phyloP scores from a whole-genome alignment of 2,113 vertebrate species.

The Coturnix japonica region DNA sequence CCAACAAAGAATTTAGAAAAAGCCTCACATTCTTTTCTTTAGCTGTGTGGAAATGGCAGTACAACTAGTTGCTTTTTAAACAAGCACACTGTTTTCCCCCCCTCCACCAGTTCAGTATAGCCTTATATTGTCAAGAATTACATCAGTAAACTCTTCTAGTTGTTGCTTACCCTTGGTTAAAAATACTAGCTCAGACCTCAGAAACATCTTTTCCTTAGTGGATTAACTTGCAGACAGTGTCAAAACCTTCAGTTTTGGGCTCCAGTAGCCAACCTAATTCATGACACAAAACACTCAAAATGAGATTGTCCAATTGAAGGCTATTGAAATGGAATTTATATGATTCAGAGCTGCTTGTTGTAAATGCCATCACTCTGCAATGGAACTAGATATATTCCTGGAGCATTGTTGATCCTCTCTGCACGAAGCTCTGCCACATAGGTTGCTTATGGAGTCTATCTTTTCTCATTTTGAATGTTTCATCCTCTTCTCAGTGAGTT shows the following conservation, averaged over 20 bases:
- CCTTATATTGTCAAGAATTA: neutral
- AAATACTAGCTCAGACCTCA: neutral
- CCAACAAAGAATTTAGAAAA: neutral
- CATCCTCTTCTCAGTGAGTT: neutral
- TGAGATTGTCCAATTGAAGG: neutral
- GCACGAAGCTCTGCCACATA: neutral
- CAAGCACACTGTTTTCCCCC: neutral
- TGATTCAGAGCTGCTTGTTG: neutral
- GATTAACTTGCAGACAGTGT: neutral
- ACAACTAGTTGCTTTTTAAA: neutral
- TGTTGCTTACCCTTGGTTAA: neutral
- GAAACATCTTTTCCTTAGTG: neutral
- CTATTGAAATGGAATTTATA: neutral
- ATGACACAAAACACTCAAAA: neutral
- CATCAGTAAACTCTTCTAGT: neutral
- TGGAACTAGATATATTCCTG: neutral
- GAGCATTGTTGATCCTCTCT: neutral
- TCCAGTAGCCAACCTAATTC: neutral
- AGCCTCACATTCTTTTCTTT: neutral
- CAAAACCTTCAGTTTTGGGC: neutral
- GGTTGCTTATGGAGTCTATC: neutral
- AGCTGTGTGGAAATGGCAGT: neutral
- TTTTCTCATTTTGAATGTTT: neutral
- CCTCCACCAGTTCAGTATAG: neutral
- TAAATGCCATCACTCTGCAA: neutral